Percentiles rank a stretch among this genome's conserved stretches.
phyloP scores from a whole-genome alignment of 2,888 invertebrate genomes.

The Schizotus pectinicornis region DNA sequence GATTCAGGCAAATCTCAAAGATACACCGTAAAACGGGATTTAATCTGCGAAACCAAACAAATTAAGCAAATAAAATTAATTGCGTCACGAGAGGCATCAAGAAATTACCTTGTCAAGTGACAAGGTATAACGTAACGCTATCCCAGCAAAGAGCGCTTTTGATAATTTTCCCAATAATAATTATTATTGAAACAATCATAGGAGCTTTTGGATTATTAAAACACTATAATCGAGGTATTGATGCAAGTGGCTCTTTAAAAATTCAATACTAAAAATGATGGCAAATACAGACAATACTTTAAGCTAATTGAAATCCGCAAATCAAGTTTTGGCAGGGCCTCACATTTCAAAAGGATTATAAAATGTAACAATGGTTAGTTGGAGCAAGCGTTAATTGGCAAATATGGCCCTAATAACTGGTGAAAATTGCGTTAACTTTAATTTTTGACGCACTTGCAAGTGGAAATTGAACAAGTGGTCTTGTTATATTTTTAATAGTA shows the following conservation, averaged over 20 bases:
- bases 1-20: constrained; percentile 34
- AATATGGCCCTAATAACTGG: no score
- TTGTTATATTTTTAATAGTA: no score
- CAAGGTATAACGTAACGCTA: constrained; percentile 4
- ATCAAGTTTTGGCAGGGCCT: constrained; percentile 2
- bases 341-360: neutral
- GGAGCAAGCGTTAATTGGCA: neutral
- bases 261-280: constrained; percentile 10
- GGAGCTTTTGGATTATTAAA: neutral
- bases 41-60: constrained; percentile 36
- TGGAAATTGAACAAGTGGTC: no score
- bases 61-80: constrained; percentile 29
- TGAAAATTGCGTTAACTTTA: no score
- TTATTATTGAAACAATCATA: neutral
- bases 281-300: constrained; percentile 6
- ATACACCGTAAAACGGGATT: constrained; percentile 34
- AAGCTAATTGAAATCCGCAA: constrained; percentile 11
- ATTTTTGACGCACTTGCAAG: no score
- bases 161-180: neutral
- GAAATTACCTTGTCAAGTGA: constrained; percentile 10
- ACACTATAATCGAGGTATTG: neutral
- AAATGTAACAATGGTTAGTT: neutral
- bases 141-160: neutral
- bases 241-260: neutral
- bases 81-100: constrained; percentile 1